A percentile compares a stretch with the other conserved stretches of the same genome.
These are phyloP conservation scores for Trididemnum nubilum DNA, from an alignment of 23 tunicate species.

Conservation along the genomic window DNA sequence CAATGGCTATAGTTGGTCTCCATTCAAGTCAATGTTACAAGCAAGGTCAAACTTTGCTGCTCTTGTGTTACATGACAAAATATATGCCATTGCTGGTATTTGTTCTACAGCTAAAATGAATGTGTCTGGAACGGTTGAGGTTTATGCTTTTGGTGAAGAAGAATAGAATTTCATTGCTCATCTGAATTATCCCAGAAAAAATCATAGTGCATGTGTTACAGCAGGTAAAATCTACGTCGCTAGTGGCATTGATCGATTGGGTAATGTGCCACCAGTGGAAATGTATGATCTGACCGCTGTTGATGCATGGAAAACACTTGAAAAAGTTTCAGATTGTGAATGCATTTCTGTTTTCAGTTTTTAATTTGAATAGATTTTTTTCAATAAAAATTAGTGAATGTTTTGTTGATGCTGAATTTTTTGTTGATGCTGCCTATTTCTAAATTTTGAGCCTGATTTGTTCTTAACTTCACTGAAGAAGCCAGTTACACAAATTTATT, in stretches of 20 bases:
- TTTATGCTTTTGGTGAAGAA: neutral
- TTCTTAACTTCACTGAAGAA: too few relatives aligned
- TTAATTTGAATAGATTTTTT: too few relatives aligned
- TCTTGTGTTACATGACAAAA: neutral
- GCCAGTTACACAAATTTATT: too few relatives aligned
- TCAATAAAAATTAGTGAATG: too few relatives aligned
- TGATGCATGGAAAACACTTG: too few relatives aligned
- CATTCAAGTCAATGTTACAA: neutral
- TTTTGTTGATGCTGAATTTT: too few relatives aligned
- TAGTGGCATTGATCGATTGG: neutral
- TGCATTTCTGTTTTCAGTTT: too few relatives aligned
- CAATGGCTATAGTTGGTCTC: neutral
- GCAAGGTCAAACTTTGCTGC: conserved; percentile 4
- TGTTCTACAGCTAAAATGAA: neutral
- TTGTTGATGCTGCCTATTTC: too few relatives aligned
- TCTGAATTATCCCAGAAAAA: neutral
- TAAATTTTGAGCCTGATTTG: too few relatives aligned
- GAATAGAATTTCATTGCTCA: conserved; percentile 5
- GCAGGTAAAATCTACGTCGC: conserved; percentile 9
- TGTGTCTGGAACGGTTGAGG: too few relatives aligned
- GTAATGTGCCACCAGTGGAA: conserved; percentile 7
- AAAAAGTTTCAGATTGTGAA: too few relatives aligned
- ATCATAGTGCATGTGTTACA: conserved; percentile 5
- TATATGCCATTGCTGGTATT: conserved; percentile 3
- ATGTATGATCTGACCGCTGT: conserved; percentile 19